phyloP scores from a whole-genome alignment of 30 jellyfish, hydroid and myxozoan species.

The Catostylus mosaicus region DNA sequence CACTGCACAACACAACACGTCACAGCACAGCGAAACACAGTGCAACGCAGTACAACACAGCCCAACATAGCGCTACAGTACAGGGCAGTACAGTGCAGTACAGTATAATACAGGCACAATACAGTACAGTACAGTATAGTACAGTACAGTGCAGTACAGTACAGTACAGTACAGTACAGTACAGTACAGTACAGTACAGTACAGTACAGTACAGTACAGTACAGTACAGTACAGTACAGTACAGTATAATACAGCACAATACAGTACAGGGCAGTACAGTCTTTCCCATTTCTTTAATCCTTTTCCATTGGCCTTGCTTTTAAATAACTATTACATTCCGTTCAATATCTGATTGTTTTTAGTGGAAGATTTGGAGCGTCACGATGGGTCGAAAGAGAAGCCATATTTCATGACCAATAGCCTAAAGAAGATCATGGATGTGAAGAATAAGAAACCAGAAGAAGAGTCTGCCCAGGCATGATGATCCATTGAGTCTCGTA shows the following conservation, averaged over 20 bases:
- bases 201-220: neutral
- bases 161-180: neutral
- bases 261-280: neutral
- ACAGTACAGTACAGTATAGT: too few species aligned
- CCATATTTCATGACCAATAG: constrained; percentile 88
- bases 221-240: neutral
- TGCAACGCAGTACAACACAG: too few species aligned
- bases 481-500: neutral
- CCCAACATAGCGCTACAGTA: too few species aligned
- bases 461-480: neutral
- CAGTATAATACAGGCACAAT: too few species aligned
- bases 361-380: constrained; percentile 95
- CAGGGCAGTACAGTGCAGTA: too few species aligned
- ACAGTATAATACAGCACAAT: neutral
- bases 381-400: constrained; percentile 90
- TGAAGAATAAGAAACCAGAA: constrained; percentile 57
- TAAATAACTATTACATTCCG: too few species aligned
- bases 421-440: constrained; percentile 73
- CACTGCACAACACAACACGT: too few species aligned
- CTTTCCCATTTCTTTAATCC: neutral
- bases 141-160: too few species aligned
- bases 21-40: too few species aligned
- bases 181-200: neutral
- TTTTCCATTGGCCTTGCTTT: neutral
- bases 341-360: too few species aligned